Evolutionary conservation across 1,140 invertebrate species (phyloP).

Genomic region (Apocrypta bakeri): DNA sequence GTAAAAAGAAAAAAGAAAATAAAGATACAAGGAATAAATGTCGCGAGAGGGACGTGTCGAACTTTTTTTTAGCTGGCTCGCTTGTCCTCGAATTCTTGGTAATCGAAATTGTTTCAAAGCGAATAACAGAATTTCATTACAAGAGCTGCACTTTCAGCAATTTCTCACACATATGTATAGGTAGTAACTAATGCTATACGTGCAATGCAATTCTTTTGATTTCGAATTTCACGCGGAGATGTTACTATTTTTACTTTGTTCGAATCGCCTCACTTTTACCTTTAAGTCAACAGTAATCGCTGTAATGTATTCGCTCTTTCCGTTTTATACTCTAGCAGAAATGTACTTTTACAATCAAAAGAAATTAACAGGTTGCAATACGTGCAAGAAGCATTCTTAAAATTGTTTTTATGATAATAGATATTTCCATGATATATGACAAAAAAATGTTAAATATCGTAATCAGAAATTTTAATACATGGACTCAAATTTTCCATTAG

Average conservation of each 20-base stretch:
- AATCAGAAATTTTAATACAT: too few species aligned
- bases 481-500: too few species aligned
- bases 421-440: too few species aligned
- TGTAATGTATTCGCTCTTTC: too few species aligned
- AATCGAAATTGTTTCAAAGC: background rate
- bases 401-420: too few species aligned
- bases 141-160: background rate
- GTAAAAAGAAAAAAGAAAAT: background rate
- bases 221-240: background rate
- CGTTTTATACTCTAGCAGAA: too few species aligned
- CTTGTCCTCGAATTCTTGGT: background rate
- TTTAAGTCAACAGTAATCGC: too few species aligned
- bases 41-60: background rate
- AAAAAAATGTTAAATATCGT: too few species aligned
- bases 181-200: background rate
- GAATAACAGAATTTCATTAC: background rate
- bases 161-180: background rate
- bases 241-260: background rate
- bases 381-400: too few species aligned
- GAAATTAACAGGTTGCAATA: too few species aligned
- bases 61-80: background rate
- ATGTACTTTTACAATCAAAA: too few species aligned
- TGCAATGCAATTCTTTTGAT: background rate
- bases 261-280: too few species aligned
- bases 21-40: background rate